These are phyloP conservation scores for Lysandra bellargus DNA, from an alignment of 2,888 invertebrate species.

Conservation along the genomic window DNA sequence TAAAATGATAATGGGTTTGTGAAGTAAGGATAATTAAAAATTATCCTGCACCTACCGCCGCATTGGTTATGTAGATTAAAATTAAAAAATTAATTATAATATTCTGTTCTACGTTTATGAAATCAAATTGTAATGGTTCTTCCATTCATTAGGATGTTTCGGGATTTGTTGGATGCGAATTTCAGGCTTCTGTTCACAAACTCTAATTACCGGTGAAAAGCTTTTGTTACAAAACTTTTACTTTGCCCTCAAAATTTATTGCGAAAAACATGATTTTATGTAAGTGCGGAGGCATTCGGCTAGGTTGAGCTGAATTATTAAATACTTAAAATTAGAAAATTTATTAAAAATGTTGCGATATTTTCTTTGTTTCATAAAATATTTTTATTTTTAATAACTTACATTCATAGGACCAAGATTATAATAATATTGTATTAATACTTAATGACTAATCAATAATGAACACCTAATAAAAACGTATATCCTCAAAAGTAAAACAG, in stretches of 20 bases:
- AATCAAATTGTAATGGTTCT: not conserved
- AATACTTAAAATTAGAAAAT: not conserved
- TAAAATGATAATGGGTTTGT: not conserved
- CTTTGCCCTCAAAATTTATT: not conserved
- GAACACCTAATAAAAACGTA: not conserved
- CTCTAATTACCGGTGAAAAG: conserved; percentile 21
- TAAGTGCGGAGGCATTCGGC: not conserved
- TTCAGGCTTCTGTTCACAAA: not conserved
- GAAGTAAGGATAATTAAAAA: not conserved
- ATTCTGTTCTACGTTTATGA: not conserved
- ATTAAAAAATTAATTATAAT: not conserved
- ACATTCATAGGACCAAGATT: too few species aligned
- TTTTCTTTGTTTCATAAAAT: not conserved
- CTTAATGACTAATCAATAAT: not conserved
- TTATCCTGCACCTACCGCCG: not conserved
- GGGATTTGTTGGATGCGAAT: not conserved
- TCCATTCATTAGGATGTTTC: not conserved
- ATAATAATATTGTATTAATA: too few species aligned
- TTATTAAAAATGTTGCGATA: not conserved
- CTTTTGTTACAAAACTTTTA: conserved; percentile 22
- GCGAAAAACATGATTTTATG: conserved; percentile 25
- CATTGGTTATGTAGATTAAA: not conserved
- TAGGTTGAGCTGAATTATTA: not conserved
- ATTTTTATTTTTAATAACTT: too few species aligned
- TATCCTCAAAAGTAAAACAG: conserved; percentile 47